Evolutionary conservation across 2,888 invertebrate genomes (phyloP).

Genomic region (Andrena haemorrhoa): DNA sequence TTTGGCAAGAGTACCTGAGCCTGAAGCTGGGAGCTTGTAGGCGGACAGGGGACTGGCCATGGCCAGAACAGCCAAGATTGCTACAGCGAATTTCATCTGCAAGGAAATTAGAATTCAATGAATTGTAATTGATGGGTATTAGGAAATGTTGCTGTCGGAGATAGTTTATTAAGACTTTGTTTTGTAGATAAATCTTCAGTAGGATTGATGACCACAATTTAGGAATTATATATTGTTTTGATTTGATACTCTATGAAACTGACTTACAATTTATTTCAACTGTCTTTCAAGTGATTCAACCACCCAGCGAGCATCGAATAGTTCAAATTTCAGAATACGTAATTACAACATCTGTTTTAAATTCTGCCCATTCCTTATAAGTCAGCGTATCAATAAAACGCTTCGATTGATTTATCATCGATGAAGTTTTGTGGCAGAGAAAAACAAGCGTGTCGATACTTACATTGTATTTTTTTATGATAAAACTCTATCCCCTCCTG

Average conservation of each 20-base stretch:
- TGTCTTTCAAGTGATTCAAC: no score
- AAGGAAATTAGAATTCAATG: not conserved
- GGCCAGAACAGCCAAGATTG: constrained; percentile 38
- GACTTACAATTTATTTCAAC: no score
- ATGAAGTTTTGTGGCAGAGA: not conserved
- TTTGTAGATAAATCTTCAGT: no score
- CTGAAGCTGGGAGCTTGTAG: not conserved
- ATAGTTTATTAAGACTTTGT: no score
- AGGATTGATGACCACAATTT: no score
- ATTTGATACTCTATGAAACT: no score
- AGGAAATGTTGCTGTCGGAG: no score
- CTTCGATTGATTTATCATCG: not conserved
- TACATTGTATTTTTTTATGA: not conserved
- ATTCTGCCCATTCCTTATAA: not conserved
- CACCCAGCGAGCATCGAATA: no score
- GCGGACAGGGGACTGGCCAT: constrained; percentile 21
- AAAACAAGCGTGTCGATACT: not conserved
- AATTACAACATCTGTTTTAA: no score
- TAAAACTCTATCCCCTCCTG: not conserved
- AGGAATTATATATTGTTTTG: no score
- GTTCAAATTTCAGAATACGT: no score
- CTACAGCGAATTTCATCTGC: constrained; percentile 35
- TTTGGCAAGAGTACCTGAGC: constrained; percentile 29
- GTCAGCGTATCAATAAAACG: not conserved
- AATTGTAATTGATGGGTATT: no score